Evolutionary conservation across 2,888 invertebrate species (phyloP).

Genomic region (Sturmia bella): DNA sequence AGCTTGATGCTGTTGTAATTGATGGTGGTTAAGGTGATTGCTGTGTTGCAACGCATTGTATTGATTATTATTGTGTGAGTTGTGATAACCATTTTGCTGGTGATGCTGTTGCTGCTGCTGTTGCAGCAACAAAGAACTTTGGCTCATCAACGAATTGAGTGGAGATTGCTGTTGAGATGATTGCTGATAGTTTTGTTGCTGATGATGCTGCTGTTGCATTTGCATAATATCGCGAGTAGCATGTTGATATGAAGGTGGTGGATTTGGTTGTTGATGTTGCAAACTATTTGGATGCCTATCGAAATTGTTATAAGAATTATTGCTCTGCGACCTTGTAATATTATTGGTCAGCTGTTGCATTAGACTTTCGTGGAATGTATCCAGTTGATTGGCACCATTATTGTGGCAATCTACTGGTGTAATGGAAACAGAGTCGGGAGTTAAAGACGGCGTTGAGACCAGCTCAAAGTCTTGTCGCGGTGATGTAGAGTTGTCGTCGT

Average conservation of each 20-base stretch:
- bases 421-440: conserved; percentile 85
- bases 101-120: conserved; percentile 72
- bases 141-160: conserved; percentile 83
- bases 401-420: conserved; percentile 82
- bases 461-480: conserved; percentile 86
- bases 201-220: conserved; percentile 82
- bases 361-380: conserved; percentile 89
- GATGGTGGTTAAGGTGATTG: conserved; percentile 58
- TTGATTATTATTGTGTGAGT: conserved; percentile 70
- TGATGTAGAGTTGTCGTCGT: conserved; percentile 82
- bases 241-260: conserved; percentile 79
- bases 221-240: conserved; percentile 78
- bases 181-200: conserved; percentile 80
- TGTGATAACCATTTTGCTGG: conserved; percentile 68
- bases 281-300: conserved; percentile 80
- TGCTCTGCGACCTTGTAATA: conserved; percentile 75
- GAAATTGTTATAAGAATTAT: conserved; percentile 79
- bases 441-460: conserved; percentile 88
- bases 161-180: conserved; percentile 71
- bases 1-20: conserved; percentile 80
- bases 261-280: conserved; percentile 74
- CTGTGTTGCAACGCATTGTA: conserved; percentile 59
- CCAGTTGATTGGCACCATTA: conserved; percentile 83
- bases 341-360: conserved; percentile 83
- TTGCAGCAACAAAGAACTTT: conserved; percentile 75